phyloP scores from a whole-genome alignment of 2,888 invertebrate genomes.

The Poecilus cupreus region DNA sequence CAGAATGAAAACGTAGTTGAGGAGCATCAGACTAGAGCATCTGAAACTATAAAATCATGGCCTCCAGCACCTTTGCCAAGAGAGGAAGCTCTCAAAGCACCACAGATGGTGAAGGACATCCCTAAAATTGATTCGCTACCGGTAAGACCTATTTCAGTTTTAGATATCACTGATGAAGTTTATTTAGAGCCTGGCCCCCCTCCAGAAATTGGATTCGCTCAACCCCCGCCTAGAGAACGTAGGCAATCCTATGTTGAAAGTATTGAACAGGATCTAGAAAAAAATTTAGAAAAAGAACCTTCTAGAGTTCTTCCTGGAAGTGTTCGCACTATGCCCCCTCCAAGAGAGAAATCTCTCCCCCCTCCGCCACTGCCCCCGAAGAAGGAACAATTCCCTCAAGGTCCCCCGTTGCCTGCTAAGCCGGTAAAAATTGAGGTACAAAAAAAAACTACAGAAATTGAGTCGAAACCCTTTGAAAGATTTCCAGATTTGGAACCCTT shows the following conservation, averaged over 20 bases:
- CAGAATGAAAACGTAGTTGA: constrained; percentile 68
- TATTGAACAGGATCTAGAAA: constrained; percentile 76
- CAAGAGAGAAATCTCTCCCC: constrained; percentile 67
- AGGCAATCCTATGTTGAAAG: constrained; percentile 77
- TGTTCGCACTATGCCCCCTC: constrained; percentile 75
- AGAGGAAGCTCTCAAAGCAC: constrained; percentile 72
- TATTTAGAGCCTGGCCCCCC: constrained; percentile 80
- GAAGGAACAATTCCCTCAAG: constrained; percentile 71
- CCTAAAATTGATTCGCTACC: constrained; percentile 66
- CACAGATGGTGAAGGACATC: constrained; percentile 72
- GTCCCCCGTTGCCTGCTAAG: constrained; percentile 71
- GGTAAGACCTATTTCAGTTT: constrained; percentile 71
- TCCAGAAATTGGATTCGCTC: constrained; percentile 80
- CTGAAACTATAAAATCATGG: constrained; percentile 74
- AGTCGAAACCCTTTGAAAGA: constrained; percentile 70
- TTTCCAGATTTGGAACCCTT: constrained; percentile 74
- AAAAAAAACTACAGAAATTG: constrained; percentile 65
- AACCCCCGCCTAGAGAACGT: constrained; percentile 73
- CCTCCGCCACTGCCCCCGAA: constrained; percentile 72
- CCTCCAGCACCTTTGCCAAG: constrained; percentile 68
- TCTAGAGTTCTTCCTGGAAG: constrained; percentile 75
- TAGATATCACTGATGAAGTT: constrained; percentile 73
- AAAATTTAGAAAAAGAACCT: constrained; percentile 74
- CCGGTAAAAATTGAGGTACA: constrained; percentile 64
- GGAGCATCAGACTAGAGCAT: constrained; percentile 71